Base-by-base conservation (phyloP, 2,113 vertebrate species). In the zebrafish (Danio rerio) region DNA sequence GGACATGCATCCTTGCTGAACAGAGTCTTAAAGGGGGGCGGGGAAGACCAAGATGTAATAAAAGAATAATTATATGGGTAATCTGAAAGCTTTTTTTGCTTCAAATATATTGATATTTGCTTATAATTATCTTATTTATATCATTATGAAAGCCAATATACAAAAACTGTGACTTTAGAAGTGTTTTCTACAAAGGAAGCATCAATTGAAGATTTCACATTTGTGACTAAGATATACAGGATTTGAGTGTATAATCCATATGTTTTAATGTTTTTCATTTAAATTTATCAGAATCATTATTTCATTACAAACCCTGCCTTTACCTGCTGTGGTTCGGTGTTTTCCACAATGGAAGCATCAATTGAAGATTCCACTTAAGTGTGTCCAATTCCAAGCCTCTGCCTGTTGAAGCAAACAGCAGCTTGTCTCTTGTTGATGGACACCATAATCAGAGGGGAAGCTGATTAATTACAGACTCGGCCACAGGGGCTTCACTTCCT, bases 1-100 rank as follows among this genome's bases (percentile, higher is more conserved):
- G 91, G 87, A 89, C 89, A 93, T 94, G 93, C 91, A 92, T 96
- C 95, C 92, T 92, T 94, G 88, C 92, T 91, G 71, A 86, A 56
- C 71, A 85, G 91, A 15, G 50, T 81, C 77, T 21, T 66, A 74
- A 85, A 82, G 88, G 81, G 42, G n/a, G 42, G n/a, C 5, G 50
- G 9, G 45, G 18, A 76, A 20, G 56, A 47, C 13, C 56, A 55
- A 52, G 18, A 59, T n/a, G 42, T 56, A 69, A 65, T 66, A 75
- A 65, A 31, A 53, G 61, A 40, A 10, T 66, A 21, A 56, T 42
- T 49, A 15, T 52, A 59, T 61, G 40, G 80, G 40, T 20, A 43
- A 21, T 59, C 55, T 15, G 68, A 9, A 43, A 47, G 9, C 12
- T 45, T 50, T 18, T n/a, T 68, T 68, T 7, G 9, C 31, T 0